Evolutionary conservation across 2,888 invertebrate species (phyloP).

Genomic region (Anagyrus pseudococci): DNA sequence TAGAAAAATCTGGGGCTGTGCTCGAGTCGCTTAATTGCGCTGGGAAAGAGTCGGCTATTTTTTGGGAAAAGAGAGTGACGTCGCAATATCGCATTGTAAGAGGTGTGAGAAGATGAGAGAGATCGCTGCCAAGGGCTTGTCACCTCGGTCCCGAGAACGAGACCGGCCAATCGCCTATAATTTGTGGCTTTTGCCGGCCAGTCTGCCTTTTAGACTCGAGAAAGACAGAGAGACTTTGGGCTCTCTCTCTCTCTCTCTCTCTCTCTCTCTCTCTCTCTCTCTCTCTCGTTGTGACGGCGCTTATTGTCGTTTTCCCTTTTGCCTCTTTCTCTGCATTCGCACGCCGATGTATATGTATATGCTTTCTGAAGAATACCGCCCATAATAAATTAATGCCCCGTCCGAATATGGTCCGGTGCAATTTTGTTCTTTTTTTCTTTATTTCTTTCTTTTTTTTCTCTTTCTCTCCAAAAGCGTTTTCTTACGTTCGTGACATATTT

Average conservation of each 20-base stretch:
- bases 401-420: background rate
- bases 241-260: no score
- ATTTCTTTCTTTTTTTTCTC: background rate
- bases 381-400: constrained; percentile 36
- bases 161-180: constrained; percentile 53
- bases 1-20: background rate
- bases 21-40: background rate
- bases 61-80: background rate
- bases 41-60: background rate
- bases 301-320: constrained; percentile 30
- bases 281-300: constrained; percentile 33
- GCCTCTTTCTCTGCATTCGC: constrained; percentile 19
- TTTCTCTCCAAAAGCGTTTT: no score
- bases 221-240: constrained; percentile 38
- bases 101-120: background rate
- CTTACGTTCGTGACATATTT: no score
- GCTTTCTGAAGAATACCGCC: constrained; percentile 25
- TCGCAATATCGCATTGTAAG: no score
- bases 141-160: constrained; percentile 48
- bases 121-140: constrained; percentile 45
- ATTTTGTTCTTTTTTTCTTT: constrained; percentile 3
- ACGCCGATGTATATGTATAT: constrained; percentile 14
- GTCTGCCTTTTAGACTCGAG: constrained; percentile 22
- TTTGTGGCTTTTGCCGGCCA: constrained; percentile 53
- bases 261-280: constrained; percentile 13